phyloP scores from a whole-genome alignment of 1,140 invertebrate species.

The Lordiphosa mommai region DNA sequence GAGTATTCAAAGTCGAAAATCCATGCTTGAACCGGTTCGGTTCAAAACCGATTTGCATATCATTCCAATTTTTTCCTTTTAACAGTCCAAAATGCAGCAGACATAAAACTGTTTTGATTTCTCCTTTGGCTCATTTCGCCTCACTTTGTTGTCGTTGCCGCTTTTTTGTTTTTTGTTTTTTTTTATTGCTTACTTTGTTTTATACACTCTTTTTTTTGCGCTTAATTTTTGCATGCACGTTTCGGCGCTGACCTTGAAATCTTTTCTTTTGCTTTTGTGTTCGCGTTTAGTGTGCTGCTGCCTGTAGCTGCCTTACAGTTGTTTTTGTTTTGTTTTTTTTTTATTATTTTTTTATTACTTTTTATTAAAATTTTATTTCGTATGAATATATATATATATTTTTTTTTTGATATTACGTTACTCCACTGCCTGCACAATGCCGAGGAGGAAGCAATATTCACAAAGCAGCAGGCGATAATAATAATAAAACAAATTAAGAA shows the following conservation, averaged over 20 bases:
- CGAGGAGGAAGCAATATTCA: conserved; percentile 65
- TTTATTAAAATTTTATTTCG: conserved; percentile 42
- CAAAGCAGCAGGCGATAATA: conserved; percentile 45
- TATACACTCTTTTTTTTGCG: conserved; percentile 48
- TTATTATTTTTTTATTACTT: conserved; percentile 48
- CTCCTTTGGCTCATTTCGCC: conserved; percentile 48
- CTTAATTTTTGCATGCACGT: conserved; percentile 78
- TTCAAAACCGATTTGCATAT: too few species aligned
- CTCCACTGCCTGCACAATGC: conserved; percentile 27
- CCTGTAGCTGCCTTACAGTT: background rate
- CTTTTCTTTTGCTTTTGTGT: conserved; percentile 67
- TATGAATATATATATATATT: conserved; percentile 24
- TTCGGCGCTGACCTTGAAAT: conserved; percentile 75
- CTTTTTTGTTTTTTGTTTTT: conserved; percentile 11
- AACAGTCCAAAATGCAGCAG: too few species aligned
- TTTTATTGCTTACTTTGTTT: conserved; percentile 49
- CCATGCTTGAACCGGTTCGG: too few species aligned
- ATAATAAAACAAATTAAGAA: conserved; percentile 26
- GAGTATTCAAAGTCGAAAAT: too few species aligned
- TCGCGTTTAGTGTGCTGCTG: conserved; percentile 16
- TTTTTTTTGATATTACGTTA: conserved; percentile 64
- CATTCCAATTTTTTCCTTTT: too few species aligned
- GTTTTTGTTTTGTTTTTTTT: conserved; percentile 23
- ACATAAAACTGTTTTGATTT: conserved; percentile 35
- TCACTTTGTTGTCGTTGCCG: conserved; percentile 15